Percentiles rank a stretch among this genome's conserved stretches.
Evolutionary conservation across 2,888 invertebrate genomes (phyloP).

Genomic region (Blastobasis lacticolella): DNA sequence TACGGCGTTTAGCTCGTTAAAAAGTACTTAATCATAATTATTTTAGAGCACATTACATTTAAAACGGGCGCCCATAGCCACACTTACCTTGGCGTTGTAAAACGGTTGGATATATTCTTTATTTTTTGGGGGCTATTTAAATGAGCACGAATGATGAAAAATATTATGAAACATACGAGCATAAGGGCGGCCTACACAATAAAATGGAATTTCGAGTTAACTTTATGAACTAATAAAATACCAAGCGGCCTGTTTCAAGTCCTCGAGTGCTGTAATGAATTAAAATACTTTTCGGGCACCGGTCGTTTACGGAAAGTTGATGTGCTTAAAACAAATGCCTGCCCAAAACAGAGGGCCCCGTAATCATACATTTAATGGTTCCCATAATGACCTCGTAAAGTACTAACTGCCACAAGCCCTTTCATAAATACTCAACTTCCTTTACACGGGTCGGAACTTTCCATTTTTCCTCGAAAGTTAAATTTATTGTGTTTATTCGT

Average conservation of each 20-base stretch:
- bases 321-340: constrained; percentile 62
- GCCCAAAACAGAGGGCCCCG: constrained; percentile 52
- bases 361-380: constrained; percentile 68
- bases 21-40: too few relatives aligned
- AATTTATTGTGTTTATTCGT: constrained; percentile 23
- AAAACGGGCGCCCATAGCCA: too few relatives aligned
- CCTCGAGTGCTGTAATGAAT: constrained; percentile 33
- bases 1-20: too few relatives aligned
- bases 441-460: constrained; percentile 30
- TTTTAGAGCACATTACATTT: too few relatives aligned
- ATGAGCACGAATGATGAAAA: too few relatives aligned
- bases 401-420: constrained; percentile 54
- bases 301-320: constrained; percentile 64
- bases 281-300: constrained; percentile 45
- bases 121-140: too few relatives aligned
- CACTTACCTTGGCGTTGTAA: too few relatives aligned
- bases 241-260: neutral
- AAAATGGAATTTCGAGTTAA: constrained; percentile 15
- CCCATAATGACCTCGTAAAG: constrained; percentile 66
- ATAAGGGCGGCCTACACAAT: too few relatives aligned
- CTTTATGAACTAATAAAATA: constrained; percentile 53
- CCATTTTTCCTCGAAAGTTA: constrained; percentile 26
- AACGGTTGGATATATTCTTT: too few relatives aligned
- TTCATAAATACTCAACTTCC: constrained; percentile 59
- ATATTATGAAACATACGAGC: too few relatives aligned